Base-by-base conservation (phyloP, 1,140 invertebrate species). In the silkworm (Bombyx mori) region DNA sequence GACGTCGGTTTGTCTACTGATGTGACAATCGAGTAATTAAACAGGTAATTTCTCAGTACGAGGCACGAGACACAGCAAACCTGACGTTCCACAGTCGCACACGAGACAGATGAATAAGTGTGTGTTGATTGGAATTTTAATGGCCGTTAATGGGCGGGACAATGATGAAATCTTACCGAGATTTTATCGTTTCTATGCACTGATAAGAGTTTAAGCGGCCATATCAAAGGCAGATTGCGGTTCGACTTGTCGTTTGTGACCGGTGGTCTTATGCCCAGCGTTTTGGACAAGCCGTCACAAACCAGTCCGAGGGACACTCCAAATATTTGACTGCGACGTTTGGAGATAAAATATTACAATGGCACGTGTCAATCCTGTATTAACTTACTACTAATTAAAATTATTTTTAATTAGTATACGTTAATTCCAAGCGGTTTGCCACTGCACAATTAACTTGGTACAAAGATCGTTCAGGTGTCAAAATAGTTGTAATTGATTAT, bases 171-270 rank as follows among this genome's bases (percentile, higher is more conserved):
- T 81, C 71, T 75, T 78, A 67, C 66, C 62, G 68, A 79, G 82
- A 86, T 86, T 75, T 76, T 83, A 86, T 86, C 81, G 72, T 73
- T 73, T 79, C 80, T 79, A 77, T 80, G 67, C 63, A 66, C 71
- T 77, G 82, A 86, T 86, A 82, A 82, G 72, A 58, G 62, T 68
- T 75, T 82, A 75, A 75, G 72, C 80, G 82, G 80, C 75, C 73
- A 75, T 71, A 66, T 86, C 79, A 86, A 86, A 86, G 82, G 82
- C 79, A 82, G 83, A 86, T 82, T 82, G 73, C 71, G 62, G 73
- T 73, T 71, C 68, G 75, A 57, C 52, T 58, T 58, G 66, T 61
- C 62, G 70, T 72, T 73, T 73, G 63, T 68, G 73, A 70, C 66
- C 71, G 78, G 74, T 80, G 77, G 77, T 76, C 77, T 69, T 65